These are phyloP conservation scores for Mythimna lalbum DNA, from an alignment of 2,888 invertebrate genomes.

Conservation along the genomic window DNA sequence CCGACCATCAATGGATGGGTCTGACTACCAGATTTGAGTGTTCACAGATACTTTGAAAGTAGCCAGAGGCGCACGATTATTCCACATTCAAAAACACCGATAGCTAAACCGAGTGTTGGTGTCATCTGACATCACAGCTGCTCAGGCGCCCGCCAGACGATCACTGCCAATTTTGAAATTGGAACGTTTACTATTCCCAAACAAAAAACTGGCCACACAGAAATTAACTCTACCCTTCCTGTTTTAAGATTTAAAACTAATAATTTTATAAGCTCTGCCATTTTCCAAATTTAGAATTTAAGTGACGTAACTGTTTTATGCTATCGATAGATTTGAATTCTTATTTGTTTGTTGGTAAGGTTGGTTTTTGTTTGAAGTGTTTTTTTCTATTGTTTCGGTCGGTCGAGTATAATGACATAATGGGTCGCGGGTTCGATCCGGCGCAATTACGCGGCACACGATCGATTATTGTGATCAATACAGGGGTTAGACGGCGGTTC, in stretches of 20 bases:
- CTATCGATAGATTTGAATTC: slow-evolving; percentile 38
- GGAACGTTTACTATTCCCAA: slow-evolving; percentile 73
- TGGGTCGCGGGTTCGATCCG: slow-evolving; percentile 88
- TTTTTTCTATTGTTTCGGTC: slow-evolving; percentile 85
- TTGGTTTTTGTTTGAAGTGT: slow-evolving; percentile 51
- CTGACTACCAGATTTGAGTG: background rate
- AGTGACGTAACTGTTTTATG: slow-evolving; percentile 61
- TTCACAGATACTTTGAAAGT: slow-evolving; percentile 1
- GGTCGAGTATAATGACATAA: slow-evolving; percentile 89
- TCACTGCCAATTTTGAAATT: slow-evolving; percentile 80
- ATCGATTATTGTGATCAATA: slow-evolving; percentile 91
- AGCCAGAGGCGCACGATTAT: background rate
- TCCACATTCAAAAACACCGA: slow-evolving; percentile 10
- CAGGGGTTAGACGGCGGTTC: slow-evolving; percentile 89
- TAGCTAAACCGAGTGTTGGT: slow-evolving; percentile 61
- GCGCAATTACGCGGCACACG: slow-evolving; percentile 90
- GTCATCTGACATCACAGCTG: slow-evolving; percentile 79
- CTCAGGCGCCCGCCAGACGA: slow-evolving; percentile 80
- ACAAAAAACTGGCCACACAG: slow-evolving; percentile 64
- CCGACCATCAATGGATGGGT: background rate
- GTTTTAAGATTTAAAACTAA: slow-evolving; percentile 65
- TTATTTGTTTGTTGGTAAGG: slow-evolving; percentile 46
- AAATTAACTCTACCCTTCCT: slow-evolving; percentile 68
- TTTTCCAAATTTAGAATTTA: slow-evolving; percentile 54
- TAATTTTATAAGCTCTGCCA: slow-evolving; percentile 57